Evolutionary conservation across 2,797 vertebrate species (phyloP).

Genomic region (Malacoctenus gilli): DNA sequence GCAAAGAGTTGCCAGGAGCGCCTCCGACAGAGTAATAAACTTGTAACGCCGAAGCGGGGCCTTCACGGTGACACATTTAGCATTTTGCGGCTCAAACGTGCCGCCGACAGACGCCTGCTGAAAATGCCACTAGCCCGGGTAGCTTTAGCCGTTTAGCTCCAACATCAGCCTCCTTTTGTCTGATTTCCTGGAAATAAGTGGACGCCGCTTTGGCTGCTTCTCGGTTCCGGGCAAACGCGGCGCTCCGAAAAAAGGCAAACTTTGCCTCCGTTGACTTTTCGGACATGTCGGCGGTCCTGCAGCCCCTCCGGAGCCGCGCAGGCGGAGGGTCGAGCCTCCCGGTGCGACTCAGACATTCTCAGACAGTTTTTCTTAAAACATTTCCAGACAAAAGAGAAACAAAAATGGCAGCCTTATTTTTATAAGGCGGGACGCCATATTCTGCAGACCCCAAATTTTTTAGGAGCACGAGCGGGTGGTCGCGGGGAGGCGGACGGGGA

Average conservation of each 20-base stretch:
- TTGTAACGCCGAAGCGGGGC: background rate
- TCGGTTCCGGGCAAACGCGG: background rate
- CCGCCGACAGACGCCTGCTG: background rate
- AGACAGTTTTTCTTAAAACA: slow-evolving; percentile 93
- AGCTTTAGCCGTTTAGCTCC: slow-evolving; percentile 4
- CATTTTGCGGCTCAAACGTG: too few species aligned
- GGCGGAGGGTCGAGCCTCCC: slow-evolving; percentile 43
- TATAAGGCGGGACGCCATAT: slow-evolving; percentile 97
- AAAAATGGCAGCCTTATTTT: slow-evolving; percentile 99
- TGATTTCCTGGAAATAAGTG: slow-evolving; percentile 46
- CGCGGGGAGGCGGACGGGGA: slow-evolving; percentile 17
- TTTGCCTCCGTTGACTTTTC: slow-evolving; percentile 63
- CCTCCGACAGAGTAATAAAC: too few species aligned
- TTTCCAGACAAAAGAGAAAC: slow-evolving; percentile 97
- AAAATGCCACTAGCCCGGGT: background rate
- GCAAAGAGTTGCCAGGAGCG: too few species aligned
- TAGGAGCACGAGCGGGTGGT: slow-evolving; percentile 54
- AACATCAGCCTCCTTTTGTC: slow-evolving; percentile 54
- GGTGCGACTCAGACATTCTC: slow-evolving; percentile 83
- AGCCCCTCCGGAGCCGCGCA: slow-evolving; percentile 18
- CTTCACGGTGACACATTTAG: background rate
- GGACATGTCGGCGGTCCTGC: slow-evolving; percentile 38
- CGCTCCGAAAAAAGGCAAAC: slow-evolving; percentile 45
- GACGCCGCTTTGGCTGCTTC: slow-evolving; percentile 50
- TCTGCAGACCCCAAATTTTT: slow-evolving; percentile 89